These are phyloP conservation scores for Drosophila simulans DNA, from an alignment of 1,140 invertebrate genomes.

Conservation along the genomic window DNA sequence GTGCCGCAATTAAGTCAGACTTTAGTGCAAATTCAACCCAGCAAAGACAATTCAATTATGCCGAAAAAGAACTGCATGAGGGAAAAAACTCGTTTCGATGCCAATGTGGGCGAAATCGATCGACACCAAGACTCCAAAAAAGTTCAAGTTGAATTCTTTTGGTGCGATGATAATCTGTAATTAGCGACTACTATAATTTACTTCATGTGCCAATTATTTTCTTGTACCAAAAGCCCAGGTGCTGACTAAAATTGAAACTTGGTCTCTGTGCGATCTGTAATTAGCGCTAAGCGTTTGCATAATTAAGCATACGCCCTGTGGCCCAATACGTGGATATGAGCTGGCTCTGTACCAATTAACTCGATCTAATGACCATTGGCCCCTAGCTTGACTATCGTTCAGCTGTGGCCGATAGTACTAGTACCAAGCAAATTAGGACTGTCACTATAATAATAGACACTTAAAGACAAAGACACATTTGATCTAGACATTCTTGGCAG, in stretches of 20 bases:
- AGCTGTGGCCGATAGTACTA: slow-evolving; percentile 15
- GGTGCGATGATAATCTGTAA: slow-evolving; percentile 59
- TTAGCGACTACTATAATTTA: slow-evolving; percentile 63
- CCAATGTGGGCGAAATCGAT: slow-evolving; percentile 34
- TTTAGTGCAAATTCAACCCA: slow-evolving; percentile 36
- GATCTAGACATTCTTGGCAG: slow-evolving; percentile 59
- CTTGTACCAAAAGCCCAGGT: slow-evolving; percentile 49
- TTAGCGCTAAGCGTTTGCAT: slow-evolving; percentile 72
- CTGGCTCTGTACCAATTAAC: slow-evolving; percentile 54
- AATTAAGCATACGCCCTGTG: slow-evolving; percentile 81
- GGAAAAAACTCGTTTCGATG: slow-evolving; percentile 9
- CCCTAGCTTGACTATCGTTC: slow-evolving; percentile 54
- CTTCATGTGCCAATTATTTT: slow-evolving; percentile 40
- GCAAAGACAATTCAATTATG: slow-evolving; percentile 53
- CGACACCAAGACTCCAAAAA: slow-evolving; percentile 6
- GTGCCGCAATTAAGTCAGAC: slow-evolving; percentile 58
- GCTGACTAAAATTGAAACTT: slow-evolving; percentile 38
- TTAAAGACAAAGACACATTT: slow-evolving; percentile 47
- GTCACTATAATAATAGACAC: slow-evolving; percentile 51
- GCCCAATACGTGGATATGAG: slow-evolving; percentile 41
- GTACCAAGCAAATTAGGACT: slow-evolving; percentile 62
- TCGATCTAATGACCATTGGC: slow-evolving; percentile 50
- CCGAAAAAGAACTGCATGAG: slow-evolving; percentile 25
- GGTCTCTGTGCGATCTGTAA: slow-evolving; percentile 44
- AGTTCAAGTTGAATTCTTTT: slow-evolving; percentile 66